A percentile compares a stretch with the other conserved stretches of the same genome.
phyloP scores from a whole-genome alignment of 2,113 vertebrate genomes.

The Catharus bicknelli region DNA sequence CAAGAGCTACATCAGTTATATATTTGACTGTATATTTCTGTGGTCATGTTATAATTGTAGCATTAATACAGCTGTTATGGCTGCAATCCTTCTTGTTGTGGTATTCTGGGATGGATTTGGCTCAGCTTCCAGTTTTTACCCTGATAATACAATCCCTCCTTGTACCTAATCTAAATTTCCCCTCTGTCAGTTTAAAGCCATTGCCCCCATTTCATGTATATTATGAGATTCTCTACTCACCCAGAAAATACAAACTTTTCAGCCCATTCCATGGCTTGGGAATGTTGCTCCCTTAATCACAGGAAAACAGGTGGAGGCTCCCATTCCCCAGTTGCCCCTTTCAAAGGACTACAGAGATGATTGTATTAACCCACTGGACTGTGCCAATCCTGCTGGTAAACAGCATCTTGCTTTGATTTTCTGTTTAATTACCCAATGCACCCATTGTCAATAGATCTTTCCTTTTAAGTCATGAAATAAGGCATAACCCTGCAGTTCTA shows the following conservation, averaged over 20 bases:
- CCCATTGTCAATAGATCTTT: not conserved
- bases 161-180: not conserved
- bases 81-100: not conserved
- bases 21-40: not conserved
- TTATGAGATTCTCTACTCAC: not conserved
- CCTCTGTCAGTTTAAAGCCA: not conserved
- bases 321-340: not conserved
- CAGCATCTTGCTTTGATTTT: not conserved
- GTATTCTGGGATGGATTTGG: not conserved
- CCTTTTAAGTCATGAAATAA: not conserved
- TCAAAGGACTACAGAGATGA: not conserved
- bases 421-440: not conserved
- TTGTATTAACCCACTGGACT: constrained; percentile 25
- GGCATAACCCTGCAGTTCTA: not conserved
- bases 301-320: not conserved
- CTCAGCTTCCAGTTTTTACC: not conserved
- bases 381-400: not conserved
- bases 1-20: not conserved
- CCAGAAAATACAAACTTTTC: not conserved
- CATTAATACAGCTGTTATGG: not conserved
- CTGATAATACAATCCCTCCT: not conserved
- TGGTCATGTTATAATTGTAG: not conserved
- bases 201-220: rapidly evolving
- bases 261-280: not conserved
- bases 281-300: not conserved